Percentiles rank a stretch among this genome's conserved stretches.
Conservation (phyloP, 2,113 vertebrate species). For the Semicossyphus pulcher region DNA sequence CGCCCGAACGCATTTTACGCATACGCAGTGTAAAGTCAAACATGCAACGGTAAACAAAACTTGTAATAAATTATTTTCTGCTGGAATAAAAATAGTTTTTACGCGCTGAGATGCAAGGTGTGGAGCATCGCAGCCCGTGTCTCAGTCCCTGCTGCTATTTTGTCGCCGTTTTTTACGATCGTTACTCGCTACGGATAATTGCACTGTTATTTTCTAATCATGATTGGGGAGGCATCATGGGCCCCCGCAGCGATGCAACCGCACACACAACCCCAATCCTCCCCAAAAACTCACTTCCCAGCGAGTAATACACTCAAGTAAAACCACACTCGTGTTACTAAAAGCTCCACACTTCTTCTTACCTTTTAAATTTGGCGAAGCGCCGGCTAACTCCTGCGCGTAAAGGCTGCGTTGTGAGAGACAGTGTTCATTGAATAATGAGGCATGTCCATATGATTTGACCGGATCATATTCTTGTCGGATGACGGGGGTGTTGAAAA, state of each 20-base stretch:
- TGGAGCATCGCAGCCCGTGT: conserved; percentile 21
- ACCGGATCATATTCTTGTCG: conserved; percentile 93
- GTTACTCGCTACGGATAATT: conserved; percentile 91
- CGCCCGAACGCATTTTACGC: conserved; percentile 46
- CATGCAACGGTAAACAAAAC: conserved; percentile 7
- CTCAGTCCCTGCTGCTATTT: conserved; percentile 74
- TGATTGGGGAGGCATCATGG: conserved; percentile 84
- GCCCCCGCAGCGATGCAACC: conserved; percentile 84
- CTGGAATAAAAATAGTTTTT: neutral
- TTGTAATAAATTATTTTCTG: neutral
- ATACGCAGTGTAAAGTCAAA: conserved; percentile 5
- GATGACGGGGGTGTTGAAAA: conserved; percentile 87
- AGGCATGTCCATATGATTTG: conserved; percentile 96
- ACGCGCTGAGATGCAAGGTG: conserved; percentile 34
- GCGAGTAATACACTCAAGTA: conserved; percentile 33
- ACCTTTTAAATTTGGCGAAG: conserved; percentile 88
- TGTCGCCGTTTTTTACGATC: conserved; percentile 84
- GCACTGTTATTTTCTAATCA: conserved; percentile 90
- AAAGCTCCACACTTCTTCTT: conserved; percentile 88
- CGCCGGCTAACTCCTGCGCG: conserved; percentile 90
- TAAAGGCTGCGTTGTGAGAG: conserved; percentile 91
- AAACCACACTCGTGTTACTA: conserved; percentile 54
- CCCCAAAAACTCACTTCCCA: conserved; percentile 87
- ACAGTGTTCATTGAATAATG: conserved; percentile 95
- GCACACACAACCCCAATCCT: conserved; percentile 78